phyloP scores from a whole-genome alignment of 2,888 invertebrate genomes.

The Conops quadrifasciatus region DNA sequence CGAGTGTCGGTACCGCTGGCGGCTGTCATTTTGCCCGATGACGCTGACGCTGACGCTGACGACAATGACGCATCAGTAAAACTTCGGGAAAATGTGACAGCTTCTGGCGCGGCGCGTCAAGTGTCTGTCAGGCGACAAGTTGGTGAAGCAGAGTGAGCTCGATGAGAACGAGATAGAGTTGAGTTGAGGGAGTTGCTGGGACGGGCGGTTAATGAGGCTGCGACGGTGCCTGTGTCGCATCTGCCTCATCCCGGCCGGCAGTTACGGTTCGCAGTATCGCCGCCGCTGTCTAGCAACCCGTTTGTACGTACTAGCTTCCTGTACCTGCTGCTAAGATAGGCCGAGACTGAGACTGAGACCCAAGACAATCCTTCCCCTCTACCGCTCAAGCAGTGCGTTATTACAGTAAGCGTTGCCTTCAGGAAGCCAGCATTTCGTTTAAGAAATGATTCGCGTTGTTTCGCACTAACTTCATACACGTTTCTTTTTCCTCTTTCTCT shows the following conservation, averaged over 20 bases:
- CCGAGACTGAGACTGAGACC: no score
- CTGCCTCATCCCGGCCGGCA: conserved; percentile 10
- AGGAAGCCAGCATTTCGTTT: conserved; percentile 12
- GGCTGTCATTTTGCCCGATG: no score
- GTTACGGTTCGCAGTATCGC: no score
- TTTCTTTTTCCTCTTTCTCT: not conserved
- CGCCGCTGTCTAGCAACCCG: not conserved
- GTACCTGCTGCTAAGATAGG: not conserved
- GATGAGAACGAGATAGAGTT: not conserved
- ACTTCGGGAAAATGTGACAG: conserved; percentile 18
- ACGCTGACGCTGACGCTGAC: no score
- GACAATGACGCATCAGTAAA: conserved; percentile 8
- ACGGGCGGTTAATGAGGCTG: not conserved
- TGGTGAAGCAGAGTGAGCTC: not conserved
- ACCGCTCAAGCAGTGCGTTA: no score
- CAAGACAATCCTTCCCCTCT: no score
- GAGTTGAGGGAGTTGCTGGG: not conserved
- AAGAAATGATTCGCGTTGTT: conserved; percentile 20
- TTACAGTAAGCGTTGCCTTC: no score
- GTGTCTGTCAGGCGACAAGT: conserved; percentile 18
- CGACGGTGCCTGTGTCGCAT: conserved; percentile 12
- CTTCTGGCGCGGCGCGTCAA: conserved; percentile 25
- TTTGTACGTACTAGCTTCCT: no score
- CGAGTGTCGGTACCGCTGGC: no score
- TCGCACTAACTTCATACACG: no score